phyloP scores from a whole-genome alignment of 2,113 vertebrate species.

The Cavia aperea region DNA sequence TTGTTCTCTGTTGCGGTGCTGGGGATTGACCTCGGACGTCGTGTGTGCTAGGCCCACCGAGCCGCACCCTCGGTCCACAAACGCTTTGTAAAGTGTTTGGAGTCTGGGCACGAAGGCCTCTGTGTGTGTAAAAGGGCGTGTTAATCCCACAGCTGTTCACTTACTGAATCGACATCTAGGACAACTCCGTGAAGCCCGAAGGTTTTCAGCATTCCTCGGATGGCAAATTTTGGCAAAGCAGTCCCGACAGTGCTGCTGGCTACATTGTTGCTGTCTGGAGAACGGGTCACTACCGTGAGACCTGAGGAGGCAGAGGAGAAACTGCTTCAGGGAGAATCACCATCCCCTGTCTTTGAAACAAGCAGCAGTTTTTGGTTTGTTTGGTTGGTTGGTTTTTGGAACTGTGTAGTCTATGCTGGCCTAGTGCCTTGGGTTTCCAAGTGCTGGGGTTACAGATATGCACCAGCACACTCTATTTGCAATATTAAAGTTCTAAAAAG shows the following conservation, averaged over 20 bases:
- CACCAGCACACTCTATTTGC: background rate
- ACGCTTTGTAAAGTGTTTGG: background rate
- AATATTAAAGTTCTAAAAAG: background rate
- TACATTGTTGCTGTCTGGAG: constrained; percentile 94
- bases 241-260: constrained; percentile 88
- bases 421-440: too few relatives aligned
- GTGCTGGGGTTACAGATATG: background rate
- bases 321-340: background rate
- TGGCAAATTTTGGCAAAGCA: constrained; percentile 94
- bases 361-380: background rate
- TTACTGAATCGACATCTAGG: constrained; percentile 94
- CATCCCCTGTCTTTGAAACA: background rate
- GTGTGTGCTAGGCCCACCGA: too few relatives aligned
- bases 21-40: background rate
- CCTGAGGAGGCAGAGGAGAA: constrained; percentile 74
- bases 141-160: constrained; percentile 57
- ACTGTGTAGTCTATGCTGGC: too few relatives aligned
- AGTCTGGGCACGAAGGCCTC: background rate
- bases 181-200: constrained; percentile 96
- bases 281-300: constrained; percentile 93
- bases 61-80: too few relatives aligned
- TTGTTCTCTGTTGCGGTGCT: background rate
- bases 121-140: background rate
- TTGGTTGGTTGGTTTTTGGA: background rate
- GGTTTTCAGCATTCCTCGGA: constrained; percentile 96